Base-by-base conservation (phyloP, 2,888 invertebrate genomes). In the Lathronympha strigana region DNA sequence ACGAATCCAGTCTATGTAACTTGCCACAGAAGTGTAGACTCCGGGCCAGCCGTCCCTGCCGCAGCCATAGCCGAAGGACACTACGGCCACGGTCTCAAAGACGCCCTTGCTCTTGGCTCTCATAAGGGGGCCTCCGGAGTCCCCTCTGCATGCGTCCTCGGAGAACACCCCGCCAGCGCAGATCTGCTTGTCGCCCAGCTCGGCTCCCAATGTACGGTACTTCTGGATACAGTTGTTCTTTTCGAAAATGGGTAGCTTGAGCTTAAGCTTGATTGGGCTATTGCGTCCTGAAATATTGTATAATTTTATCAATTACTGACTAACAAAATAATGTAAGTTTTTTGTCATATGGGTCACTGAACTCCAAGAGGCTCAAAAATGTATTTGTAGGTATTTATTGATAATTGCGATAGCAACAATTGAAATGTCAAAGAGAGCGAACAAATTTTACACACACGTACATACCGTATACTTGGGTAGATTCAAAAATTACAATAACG, bases 51-150 rank as follows among this genome's bases (percentile, higher is more conserved):
- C 94, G n/a, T 93, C 93, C 72, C 91, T 90, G 0, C 95, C 95
- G 63, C 94, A 95, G 1, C 94, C 93, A 0, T 93, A 93, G 0
- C 95, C 96, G 63, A 94, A 95, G 21, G 95, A 95, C 0, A 95
- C 95, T 1, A 96, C 86, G 0, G 94, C 96, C 3, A 94, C 89
- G 0, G 92, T 76, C 60, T 93, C 93, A 93, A 94, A 94, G 0
- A 90, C 80, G 0, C 92, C 92, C 0, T 92, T 84, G 0, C 87
- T 82, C 28, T 86, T 87, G 51, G 74, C 84, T 70, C 82, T 88
- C 95, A 96, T 96, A 4, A 96, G 83, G 0, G 96, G 96, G 3
- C 96, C 96, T 0, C 96, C 96, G 0, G 95, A 96, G 73, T 96
- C 96, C 0, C 96, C 96, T 15, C 83, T 92, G 74, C 96, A 97